Evolutionary conservation across 2,797 vertebrate species (phyloP).

Genomic region (Coregonus suidteri): DNA sequence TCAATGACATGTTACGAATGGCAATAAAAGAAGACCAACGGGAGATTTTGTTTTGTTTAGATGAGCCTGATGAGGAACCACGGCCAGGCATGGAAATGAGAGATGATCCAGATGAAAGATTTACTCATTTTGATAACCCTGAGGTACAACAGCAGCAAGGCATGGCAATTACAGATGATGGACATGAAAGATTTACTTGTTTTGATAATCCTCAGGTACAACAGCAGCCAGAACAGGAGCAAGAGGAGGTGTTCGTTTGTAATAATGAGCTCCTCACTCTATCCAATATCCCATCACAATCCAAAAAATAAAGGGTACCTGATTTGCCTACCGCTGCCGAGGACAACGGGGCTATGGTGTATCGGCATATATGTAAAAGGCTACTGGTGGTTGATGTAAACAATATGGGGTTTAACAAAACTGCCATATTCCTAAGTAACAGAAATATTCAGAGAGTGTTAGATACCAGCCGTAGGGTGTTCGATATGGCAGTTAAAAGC

Average conservation of each 20-base stretch:
- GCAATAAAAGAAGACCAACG: not conserved
- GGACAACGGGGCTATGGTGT: not conserved
- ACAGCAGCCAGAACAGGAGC: no score
- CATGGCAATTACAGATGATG: no score
- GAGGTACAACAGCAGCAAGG: no score
- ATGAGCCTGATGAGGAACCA: not conserved
- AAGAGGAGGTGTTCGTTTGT: no score
- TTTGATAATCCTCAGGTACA: no score
- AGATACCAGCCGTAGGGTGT: not conserved
- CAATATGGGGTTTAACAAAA: not conserved
- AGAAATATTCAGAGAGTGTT: not conserved
- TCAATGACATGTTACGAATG: not conserved
- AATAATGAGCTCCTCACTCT: no score
- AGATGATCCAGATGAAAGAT: no score
- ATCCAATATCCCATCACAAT: no score
- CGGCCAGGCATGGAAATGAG: not conserved
- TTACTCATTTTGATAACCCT: no score
- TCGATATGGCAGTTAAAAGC: not conserved
- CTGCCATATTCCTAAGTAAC: not conserved
- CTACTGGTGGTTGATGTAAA: not conserved
- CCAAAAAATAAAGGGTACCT: no score
- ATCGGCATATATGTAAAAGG: not conserved
- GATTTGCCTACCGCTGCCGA: no score
- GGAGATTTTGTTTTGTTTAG: not conserved
- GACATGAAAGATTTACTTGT: no score